Percentiles rank a stretch among this genome's conserved stretches.
These are phyloP conservation scores for Nothoprocta perdicaria DNA, from an alignment of 2,113 vertebrate species.

Conservation along the genomic window DNA sequence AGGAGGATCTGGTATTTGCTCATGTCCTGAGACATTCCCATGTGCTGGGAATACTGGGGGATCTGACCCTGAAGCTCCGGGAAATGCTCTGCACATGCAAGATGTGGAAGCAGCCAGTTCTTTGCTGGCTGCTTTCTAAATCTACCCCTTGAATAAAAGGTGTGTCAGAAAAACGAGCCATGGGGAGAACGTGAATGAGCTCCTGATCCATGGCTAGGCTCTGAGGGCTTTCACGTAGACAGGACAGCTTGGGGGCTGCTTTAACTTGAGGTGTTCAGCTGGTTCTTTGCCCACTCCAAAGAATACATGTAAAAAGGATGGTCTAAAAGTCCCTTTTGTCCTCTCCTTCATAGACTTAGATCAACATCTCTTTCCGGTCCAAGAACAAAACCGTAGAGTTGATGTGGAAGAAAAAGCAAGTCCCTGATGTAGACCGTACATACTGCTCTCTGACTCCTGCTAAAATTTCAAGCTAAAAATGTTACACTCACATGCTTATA, in stretches of 20 bases:
- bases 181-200: neutral
- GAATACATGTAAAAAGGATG: neutral
- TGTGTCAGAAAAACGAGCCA: neutral
- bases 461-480: constrained; percentile 49
- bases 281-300: neutral
- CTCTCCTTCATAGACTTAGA: neutral
- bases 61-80: neutral
- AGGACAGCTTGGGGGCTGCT: neutral
- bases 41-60: neutral
- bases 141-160: neutral
- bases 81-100: neutral
- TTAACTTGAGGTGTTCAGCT: neutral
- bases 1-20: fast-evolving
- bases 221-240: neutral
- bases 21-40: neutral
- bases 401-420: constrained; percentile 4
- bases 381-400: neutral
- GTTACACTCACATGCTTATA: neutral
- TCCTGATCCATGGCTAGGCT: neutral
- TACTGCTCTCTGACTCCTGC: neutral
- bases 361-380: constrained; percentile 12
- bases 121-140: neutral
- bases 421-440: neutral
- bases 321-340: neutral
- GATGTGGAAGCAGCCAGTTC: neutral